phyloP scores from a whole-genome alignment of 2,113 vertebrate genomes.

The Pimephales promelas region DNA sequence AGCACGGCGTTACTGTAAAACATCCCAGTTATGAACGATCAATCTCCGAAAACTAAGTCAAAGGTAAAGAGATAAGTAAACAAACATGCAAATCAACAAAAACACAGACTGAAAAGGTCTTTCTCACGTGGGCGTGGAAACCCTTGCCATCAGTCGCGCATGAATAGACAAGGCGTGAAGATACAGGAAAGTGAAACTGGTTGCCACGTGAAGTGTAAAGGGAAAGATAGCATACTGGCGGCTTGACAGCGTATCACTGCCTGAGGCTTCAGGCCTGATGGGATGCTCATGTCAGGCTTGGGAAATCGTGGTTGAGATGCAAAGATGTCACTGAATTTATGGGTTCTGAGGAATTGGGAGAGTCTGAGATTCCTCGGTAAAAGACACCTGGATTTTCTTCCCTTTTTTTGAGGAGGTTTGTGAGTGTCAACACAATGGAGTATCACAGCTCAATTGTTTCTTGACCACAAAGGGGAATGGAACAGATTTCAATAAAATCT shows the following conservation, averaged over 20 bases:
- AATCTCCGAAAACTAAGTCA: neutral
- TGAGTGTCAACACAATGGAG: neutral
- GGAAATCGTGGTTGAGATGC: neutral
- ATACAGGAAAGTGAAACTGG: conserved; percentile 10
- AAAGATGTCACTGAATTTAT: neutral
- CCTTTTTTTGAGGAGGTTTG: neutral
- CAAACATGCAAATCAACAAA: conserved; percentile 8
- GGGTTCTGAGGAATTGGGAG: conserved; percentile 16
- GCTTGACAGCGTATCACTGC: conserved; percentile 15
- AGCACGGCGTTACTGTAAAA: conserved; percentile 7
- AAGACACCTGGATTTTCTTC: neutral
- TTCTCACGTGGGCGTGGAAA: neutral
- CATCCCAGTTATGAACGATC: neutral
- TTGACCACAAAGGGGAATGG: neutral
- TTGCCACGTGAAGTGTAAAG: neutral
- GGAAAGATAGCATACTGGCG: neutral
- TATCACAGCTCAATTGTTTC: neutral
- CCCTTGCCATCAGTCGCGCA: neutral
- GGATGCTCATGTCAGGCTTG: neutral
- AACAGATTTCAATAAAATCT: neutral
- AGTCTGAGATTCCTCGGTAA: neutral
- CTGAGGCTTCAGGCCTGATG: neutral
- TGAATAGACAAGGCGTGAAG: neutral
- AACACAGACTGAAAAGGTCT: neutral
- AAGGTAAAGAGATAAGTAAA: neutral